A percentile compares a stretch with the other conserved stretches of the same genome.
These are phyloP conservation scores for Protonemura montana DNA, from an alignment of 2,888 invertebrate genomes.

Conservation along the genomic window DNA sequence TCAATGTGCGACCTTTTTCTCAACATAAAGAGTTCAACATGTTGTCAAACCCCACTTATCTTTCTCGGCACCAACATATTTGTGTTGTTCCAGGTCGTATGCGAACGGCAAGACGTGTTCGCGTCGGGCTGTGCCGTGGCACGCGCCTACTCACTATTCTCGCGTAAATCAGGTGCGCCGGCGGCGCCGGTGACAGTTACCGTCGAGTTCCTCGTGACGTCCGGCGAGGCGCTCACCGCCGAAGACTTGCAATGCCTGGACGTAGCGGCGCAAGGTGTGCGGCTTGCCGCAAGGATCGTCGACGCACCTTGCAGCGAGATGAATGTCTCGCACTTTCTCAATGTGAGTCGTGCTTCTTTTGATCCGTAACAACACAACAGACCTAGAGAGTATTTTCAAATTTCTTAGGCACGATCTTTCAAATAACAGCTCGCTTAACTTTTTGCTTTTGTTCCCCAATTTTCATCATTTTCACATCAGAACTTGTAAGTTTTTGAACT, in stretches of 20 bases:
- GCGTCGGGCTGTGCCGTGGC: slow-evolving; percentile 84
- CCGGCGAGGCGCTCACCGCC: slow-evolving; percentile 55
- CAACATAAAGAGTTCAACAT: too few species aligned
- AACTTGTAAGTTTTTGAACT: too few species aligned
- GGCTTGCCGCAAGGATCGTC: slow-evolving; percentile 80
- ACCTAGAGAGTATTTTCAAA: too few species aligned
- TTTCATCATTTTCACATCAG: too few species aligned
- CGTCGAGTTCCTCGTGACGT: slow-evolving; percentile 64
- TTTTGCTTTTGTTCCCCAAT: too few species aligned
- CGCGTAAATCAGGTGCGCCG: slow-evolving; percentile 59
- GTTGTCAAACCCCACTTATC: too few species aligned
- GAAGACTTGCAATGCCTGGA: slow-evolving; percentile 67
- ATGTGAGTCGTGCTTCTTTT: slow-evolving; percentile 60
- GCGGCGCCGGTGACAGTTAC: slow-evolving; percentile 57
- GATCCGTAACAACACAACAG: too few species aligned
- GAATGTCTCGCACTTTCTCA: slow-evolving; percentile 80
- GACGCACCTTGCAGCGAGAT: slow-evolving; percentile 87
- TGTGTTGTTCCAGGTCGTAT: slow-evolving; percentile 76
- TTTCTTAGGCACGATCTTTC: too few species aligned
- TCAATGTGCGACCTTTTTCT: too few species aligned
- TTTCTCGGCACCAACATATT: too few species aligned
- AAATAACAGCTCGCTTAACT: too few species aligned
- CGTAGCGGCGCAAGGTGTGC: slow-evolving; percentile 68
- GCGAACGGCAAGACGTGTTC: slow-evolving; percentile 77
- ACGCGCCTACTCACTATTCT: slow-evolving; percentile 80